Evolutionary conservation across 2,888 invertebrate species (phyloP).

Genomic region (Parnassius orleans): DNA sequence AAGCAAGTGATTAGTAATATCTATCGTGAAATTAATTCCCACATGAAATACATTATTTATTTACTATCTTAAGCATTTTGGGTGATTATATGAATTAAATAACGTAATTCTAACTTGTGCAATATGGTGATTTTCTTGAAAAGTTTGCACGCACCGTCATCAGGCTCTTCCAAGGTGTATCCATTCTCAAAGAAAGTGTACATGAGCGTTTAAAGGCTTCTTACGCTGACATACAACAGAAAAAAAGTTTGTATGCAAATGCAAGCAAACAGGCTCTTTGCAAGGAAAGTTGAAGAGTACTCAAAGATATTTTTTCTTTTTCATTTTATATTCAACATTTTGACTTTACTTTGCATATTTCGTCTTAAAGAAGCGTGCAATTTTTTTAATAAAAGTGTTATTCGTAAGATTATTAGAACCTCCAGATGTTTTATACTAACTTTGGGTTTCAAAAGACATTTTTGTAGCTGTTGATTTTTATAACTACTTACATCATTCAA

Average conservation of each 20-base stretch:
- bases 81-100: too few species aligned
- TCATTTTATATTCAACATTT: constrained; percentile 30
- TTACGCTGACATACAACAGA: constrained; percentile 30
- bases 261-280: constrained; percentile 34
- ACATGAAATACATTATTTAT: too few species aligned
- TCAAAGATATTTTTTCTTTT: constrained; percentile 35
- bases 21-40: too few species aligned
- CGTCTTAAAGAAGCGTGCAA: constrained; percentile 30
- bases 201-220: constrained; percentile 30
- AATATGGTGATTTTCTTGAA: constrained; percentile 17
- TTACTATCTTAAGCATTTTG: too few species aligned
- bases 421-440: too few species aligned
- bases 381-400: constrained; percentile 23
- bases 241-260: constrained; percentile 38
- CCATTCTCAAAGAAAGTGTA: constrained; percentile 27
- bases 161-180: constrained; percentile 24
- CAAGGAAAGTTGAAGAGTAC: constrained; percentile 33
- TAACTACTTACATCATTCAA: too few species aligned
- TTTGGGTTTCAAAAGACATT: too few species aligned
- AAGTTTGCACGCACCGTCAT: constrained; percentile 21
- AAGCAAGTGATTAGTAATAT: too few species aligned
- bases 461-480: too few species aligned
- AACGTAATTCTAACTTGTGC: neutral
- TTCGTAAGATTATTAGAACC: too few species aligned
- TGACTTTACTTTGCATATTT: constrained; percentile 33